These are phyloP conservation scores for Anarhynchus alexandrinus DNA, from an alignment of 2,113 vertebrate species.

Conservation along the genomic window DNA sequence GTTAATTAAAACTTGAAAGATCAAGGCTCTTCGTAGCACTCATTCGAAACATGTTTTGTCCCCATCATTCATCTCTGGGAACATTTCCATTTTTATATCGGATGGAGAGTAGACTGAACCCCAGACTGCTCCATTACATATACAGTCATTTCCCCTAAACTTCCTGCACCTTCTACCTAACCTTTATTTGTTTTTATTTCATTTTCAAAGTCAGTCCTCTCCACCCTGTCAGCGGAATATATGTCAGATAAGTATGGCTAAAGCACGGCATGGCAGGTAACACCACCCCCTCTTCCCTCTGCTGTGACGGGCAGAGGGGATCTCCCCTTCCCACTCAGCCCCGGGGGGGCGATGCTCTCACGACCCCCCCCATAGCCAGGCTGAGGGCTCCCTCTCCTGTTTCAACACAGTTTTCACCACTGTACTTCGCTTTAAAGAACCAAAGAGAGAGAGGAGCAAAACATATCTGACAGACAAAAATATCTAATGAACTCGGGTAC, in stretches of 20 bases:
- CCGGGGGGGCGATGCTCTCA: not conserved
- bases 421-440: not conserved
- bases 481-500: not conserved
- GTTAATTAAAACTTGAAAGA: not conserved
- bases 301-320: not conserved
- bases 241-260: not conserved
- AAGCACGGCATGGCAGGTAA: not conserved
- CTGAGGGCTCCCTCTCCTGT: slow-evolving; percentile 48
- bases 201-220: not conserved
- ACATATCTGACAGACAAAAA: not conserved
- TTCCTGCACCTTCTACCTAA: no score
- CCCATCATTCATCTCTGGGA: not conserved
- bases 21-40: not conserved
- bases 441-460: not conserved
- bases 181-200: not conserved
- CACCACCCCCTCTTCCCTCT: not conserved
- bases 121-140: not conserved
- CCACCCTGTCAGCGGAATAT: not conserved
- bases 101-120: not conserved
- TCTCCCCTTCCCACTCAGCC: not conserved
- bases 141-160: not conserved
- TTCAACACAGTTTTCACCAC: not conserved
- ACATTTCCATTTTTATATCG: accelerated
- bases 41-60: not conserved
- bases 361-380: not conserved